Base-by-base conservation (phyloP, 2,888 invertebrate genomes). In the Eudasyphora cyanicolor region DNA sequence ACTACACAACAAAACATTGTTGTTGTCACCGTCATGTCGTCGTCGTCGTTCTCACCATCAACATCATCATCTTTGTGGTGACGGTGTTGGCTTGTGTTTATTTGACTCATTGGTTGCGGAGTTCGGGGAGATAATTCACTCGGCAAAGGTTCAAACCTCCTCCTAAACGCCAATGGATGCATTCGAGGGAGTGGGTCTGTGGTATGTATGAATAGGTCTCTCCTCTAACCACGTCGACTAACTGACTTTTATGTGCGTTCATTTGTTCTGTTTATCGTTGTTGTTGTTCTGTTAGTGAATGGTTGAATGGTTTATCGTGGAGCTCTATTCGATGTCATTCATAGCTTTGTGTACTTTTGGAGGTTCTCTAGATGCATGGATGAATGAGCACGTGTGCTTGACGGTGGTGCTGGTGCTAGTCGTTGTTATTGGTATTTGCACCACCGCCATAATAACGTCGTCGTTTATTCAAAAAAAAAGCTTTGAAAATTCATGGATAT, bases 401-500 rank as follows among this genome's bases (percentile, higher is more conserved):
- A n/a, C 8, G 21, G 6, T 51, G 51, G 10, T 51, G 51, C 14
- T 21, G n/a, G 45, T 45, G 45, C 51, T 5, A 10, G 35, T 7
- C 6, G 35, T 6, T 35, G 6, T 35, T 10, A 5, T 51, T 17
- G 49, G 24, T 21, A 54, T 14, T 10, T 35, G n/a, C n/a, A 45
- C 45, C 45, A 45, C 10, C 35, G 10, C 35, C 35, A 35, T 35
- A 5, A 45, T 45, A n/a, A 3, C 54, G 6, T 27, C 19, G 24
- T 57, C 64, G 21, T 6, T 35, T 27, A 49, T 51, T 21, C 38
- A 38, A 70, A n/a, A n/a, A n/a, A n/a, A n/a, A n/a, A 70, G 69
- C 62, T 79, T 79, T 76, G 76, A 70, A 54, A 75, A 32, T 77
- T 79, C 69, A 35, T 69, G 76, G 74, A 79, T 76, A 79, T 70